Evolutionary conservation across 92 coral and sea anemone genomes (phyloP).

Genomic region (Chrysogorgia sp.): DNA sequence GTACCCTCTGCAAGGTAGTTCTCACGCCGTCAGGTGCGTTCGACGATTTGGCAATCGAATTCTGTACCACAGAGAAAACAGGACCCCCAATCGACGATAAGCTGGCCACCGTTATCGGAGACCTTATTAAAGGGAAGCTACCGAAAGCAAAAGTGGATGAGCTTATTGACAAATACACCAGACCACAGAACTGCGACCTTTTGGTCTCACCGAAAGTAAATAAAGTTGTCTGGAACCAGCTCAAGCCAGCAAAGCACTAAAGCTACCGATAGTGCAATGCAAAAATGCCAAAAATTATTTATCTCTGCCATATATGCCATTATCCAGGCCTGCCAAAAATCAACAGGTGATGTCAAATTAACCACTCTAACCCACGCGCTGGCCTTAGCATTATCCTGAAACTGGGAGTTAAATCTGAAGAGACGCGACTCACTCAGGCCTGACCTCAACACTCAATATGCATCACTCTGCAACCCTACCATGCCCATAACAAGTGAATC

Average conservation of each 20-base stretch:
- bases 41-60: constrained; percentile 29
- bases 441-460: constrained; percentile 49
- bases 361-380: constrained; percentile 46
- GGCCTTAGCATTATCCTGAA: constrained; percentile 43
- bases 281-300: constrained; percentile 28
- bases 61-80: constrained; percentile 47
- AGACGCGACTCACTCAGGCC: constrained; percentile 47
- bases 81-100: constrained; percentile 49
- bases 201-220: constrained; percentile 55
- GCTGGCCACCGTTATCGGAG: constrained; percentile 24
- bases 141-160: constrained; percentile 24
- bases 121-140: constrained; percentile 26
- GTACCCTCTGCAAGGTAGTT: neutral
- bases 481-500: constrained; percentile 54
- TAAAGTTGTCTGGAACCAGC: constrained; percentile 60
- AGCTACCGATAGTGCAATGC: constrained; percentile 22
- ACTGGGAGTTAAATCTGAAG: constrained; percentile 46
- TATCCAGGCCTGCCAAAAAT: constrained; percentile 40
- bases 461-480: constrained; percentile 48
- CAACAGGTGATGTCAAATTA: constrained; percentile 47
- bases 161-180: neutral
- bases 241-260: constrained; percentile 42
- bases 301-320: constrained; percentile 36
- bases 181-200: neutral
- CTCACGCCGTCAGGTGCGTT: neutral